Evolutionary conservation across 2,797 vertebrate species (phyloP).

Genomic region (Poecilia picta): DNA sequence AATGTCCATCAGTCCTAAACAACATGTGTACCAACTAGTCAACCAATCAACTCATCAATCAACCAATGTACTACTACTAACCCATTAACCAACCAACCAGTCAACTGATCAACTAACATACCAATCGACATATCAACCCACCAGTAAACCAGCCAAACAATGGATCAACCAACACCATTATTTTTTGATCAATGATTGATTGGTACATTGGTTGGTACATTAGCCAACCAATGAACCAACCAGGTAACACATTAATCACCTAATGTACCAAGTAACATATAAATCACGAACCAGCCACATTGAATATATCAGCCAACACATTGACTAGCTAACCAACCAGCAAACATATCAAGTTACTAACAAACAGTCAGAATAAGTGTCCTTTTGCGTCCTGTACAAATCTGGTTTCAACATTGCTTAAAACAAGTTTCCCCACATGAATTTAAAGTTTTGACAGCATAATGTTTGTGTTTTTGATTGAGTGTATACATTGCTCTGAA

Average conservation of each 20-base stretch:
- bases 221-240: not conserved
- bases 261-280: not conserved
- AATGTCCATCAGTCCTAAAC: not conserved
- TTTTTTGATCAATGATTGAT: too few species aligned
- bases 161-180: too few species aligned
- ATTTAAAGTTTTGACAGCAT: not conserved
- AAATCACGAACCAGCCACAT: not conserved
- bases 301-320: not conserved
- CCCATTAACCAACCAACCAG: not conserved
- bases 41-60: not conserved
- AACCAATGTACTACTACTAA: not conserved
- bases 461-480: not conserved
- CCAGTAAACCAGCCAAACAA: too few species aligned
- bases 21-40: not conserved
- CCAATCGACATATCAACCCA: too few species aligned
- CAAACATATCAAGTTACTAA: not conserved
- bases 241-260: not conserved
- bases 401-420: not conserved
- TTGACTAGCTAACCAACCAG: not conserved
- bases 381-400: not conserved
- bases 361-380: not conserved
- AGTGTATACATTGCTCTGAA: not conserved
- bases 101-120: not conserved
- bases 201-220: too few species aligned
- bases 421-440: not conserved